Conservation (phyloP, 2,888 invertebrate species). For the Drosophila bunnanda region DNA sequence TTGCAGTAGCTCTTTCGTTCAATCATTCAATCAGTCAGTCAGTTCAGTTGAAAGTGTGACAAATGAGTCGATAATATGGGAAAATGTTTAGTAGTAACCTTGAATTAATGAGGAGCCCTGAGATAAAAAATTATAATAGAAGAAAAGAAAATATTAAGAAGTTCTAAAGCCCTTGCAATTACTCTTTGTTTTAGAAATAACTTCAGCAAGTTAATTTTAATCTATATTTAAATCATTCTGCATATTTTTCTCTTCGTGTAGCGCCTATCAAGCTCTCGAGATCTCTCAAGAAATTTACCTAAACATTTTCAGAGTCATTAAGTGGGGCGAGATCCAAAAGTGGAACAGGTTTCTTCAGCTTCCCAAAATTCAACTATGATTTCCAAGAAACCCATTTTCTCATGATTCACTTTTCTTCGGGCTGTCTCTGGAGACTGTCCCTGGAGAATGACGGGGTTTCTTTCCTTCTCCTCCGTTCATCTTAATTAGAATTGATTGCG, state of each 20-base stretch:
- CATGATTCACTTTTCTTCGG: slow-evolving; percentile 62
- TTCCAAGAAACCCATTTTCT: slow-evolving; percentile 74
- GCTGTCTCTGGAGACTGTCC: slow-evolving; percentile 7
- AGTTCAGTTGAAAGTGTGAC: slow-evolving; percentile 44
- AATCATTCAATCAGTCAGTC: slow-evolving; percentile 30
- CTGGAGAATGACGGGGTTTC: slow-evolving; percentile 13
- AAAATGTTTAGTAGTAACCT: slow-evolving; percentile 33
- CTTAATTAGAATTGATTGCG: slow-evolving; percentile 73
- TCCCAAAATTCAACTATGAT: slow-evolving; percentile 69
- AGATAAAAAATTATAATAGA: not conserved
- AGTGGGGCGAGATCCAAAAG: slow-evolving; percentile 45
- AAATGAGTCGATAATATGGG: slow-evolving; percentile 71
- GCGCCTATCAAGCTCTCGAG: slow-evolving; percentile 30
- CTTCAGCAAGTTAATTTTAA: not conserved
- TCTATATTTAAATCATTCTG: not conserved
- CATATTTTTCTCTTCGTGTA: slow-evolving; percentile 19
- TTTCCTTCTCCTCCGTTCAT: slow-evolving; percentile 30
- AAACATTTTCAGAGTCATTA: slow-evolving; percentile 70
- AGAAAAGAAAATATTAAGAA: not conserved
- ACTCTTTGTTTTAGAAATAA: not conserved
- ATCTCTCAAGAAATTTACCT: slow-evolving; percentile 47
- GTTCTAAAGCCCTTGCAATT: not conserved
- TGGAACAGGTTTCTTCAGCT: slow-evolving; percentile 45
- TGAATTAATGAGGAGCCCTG: not conserved
- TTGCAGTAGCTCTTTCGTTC: slow-evolving; percentile 24